phyloP scores from a whole-genome alignment of 2,797 vertebrate genomes.

The Vultur gryphus region DNA sequence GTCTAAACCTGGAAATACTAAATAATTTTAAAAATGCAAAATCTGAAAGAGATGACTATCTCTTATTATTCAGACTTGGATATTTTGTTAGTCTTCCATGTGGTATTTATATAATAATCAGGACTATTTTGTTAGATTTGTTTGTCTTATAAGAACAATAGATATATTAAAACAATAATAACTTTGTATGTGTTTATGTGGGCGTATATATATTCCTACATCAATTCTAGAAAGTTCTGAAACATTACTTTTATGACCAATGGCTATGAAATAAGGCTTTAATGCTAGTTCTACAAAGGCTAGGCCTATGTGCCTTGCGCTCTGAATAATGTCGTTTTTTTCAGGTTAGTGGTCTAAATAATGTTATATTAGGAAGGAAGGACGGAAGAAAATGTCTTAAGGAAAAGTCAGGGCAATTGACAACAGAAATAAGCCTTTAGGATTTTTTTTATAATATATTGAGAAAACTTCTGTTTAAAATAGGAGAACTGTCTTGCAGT shows the following conservation, averaged over 20 bases:
- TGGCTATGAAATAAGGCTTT: neutral
- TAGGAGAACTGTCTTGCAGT: neutral
- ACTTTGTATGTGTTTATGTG: neutral
- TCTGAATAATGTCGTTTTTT: neutral
- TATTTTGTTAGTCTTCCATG: neutral
- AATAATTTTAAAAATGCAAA: neutral
- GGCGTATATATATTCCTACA: neutral
- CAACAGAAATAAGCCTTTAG: neutral
- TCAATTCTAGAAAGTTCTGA: neutral
- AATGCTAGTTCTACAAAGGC: neutral
- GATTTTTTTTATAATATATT: neutral
- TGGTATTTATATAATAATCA: neutral
- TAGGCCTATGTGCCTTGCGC: neutral
- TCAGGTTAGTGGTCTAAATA: neutral
- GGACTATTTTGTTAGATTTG: neutral
- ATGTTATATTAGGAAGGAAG: neutral
- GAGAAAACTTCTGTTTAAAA: neutral
- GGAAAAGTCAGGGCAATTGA: neutral
- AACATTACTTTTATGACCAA: neutral
- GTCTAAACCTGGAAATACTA: neutral
- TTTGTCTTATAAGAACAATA: neutral
- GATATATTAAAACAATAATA: neutral
- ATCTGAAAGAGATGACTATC: neutral
- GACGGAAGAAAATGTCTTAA: neutral
- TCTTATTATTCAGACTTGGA: neutral